Base-by-base conservation (phyloP, 2,113 vertebrate genomes). In the Struthidea cinerea region DNA sequence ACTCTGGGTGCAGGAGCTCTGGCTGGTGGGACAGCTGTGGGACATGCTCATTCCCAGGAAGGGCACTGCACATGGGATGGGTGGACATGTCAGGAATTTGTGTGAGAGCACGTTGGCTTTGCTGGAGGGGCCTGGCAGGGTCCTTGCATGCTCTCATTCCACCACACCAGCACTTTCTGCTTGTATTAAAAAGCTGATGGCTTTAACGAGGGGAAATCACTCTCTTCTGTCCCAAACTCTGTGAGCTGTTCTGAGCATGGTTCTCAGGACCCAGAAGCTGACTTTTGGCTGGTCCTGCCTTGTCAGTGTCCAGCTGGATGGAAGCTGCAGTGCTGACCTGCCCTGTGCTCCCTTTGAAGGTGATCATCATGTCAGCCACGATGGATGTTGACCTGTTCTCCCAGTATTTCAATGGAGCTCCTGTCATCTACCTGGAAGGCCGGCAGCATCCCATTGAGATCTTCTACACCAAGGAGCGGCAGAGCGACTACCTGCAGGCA, bases 351-450 rank as follows among this genome's bases (percentile, higher is more conserved):
- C 4, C 35, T 0, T n/a, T 77, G 12, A 47, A 99, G 99, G 98
- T 99, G 67, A 95, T 99, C 2, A 74, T 99, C 94, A 99, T 99
- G 99, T 99, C 99, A 13, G 99, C 99, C 61, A 99, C 99, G 0
- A 99, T 99, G 99, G 99, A 99, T 7, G 99, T 99, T 44, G 99
- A 99, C 95, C 97, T 99, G 81, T 99, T 99, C 96, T 99, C 99
- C 7, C 98, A 99, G 90, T 99, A 99, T 92, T 99, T 99, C 96
- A 98, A 95, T 21, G 98, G 98, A 47, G 99, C 99, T 7, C 99
- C 99, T 7, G 99, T 99, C 37, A 97, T 99, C 73, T 99, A 99
- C 89, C 96, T 99, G 88, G 99, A 99, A 93, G 99, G 99, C 28
- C 96, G 99, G 68, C 99, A 99, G 81, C 98, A 99, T 89, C 98